Conservation (phyloP, 2,888 invertebrate species). For the Chloromyia formosa region DNA sequence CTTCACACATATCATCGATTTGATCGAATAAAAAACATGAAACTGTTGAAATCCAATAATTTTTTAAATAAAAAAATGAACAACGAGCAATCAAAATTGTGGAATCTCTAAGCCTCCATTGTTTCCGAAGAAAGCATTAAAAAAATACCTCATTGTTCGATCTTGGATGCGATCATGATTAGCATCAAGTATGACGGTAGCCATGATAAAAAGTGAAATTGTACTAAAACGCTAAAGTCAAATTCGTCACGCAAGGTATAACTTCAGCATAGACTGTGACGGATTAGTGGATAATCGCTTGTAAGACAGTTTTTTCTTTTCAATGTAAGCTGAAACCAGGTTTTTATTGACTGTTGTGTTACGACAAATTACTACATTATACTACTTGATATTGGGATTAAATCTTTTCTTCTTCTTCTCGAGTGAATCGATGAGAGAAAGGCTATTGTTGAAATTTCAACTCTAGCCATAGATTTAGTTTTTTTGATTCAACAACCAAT, state of each 20-base stretch:
- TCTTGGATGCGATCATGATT: conserved; percentile 27
- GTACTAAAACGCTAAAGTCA: conserved; percentile 7
- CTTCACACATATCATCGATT: no score
- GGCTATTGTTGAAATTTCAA: no score
- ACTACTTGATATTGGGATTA: no score
- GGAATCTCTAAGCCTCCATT: background rate
- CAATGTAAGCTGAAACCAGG: no score
- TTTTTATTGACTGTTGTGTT: no score
- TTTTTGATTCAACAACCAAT: no score
- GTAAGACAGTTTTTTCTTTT: no score
- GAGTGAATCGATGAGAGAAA: no score
- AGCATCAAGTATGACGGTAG: conserved; percentile 2
- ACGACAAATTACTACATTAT: no score
- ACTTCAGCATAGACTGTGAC: background rate
- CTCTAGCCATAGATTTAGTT: no score
- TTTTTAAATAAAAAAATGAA: background rate
- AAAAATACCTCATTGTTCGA: background rate
- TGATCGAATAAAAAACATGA: background rate
- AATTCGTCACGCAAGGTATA: conserved; percentile 8
- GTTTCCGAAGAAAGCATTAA: background rate
- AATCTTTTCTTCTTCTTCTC: no score
- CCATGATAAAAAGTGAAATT: conserved; percentile 6
- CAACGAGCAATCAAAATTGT: background rate
- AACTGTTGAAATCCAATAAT: background rate
- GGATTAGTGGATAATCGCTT: conserved; percentile 3